Evolutionary conservation across 1,140 invertebrate genomes (phyloP).

Genomic region (Cherax quadricarinatus): DNA sequence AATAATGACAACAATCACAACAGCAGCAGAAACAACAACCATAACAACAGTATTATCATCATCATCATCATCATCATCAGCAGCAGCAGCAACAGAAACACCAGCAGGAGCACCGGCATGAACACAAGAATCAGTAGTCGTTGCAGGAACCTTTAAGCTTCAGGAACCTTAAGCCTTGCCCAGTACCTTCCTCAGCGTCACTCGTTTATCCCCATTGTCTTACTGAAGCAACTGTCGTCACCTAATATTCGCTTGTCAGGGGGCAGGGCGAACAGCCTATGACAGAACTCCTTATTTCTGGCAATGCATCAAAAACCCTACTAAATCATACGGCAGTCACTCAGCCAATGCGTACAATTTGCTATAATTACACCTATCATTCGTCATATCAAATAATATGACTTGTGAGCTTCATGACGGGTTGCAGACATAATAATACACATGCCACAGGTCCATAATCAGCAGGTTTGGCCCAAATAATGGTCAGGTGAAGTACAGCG

Average conservation of each 20-base stretch:
- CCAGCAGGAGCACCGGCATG: background rate
- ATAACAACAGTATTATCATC: too few species aligned
- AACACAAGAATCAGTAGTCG: background rate
- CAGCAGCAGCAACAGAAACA: background rate
- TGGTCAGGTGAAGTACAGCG: slow-evolving; percentile 43
- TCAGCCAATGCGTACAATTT: slow-evolving; percentile 67
- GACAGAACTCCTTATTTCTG: slow-evolving; percentile 63
- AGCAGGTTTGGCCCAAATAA: slow-evolving; percentile 50
- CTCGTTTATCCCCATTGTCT: background rate
- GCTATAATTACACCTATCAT: slow-evolving; percentile 69
- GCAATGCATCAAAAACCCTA: slow-evolving; percentile 51
- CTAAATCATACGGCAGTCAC: slow-evolving; percentile 67
- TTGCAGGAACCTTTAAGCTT: background rate
- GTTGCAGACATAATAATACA: slow-evolving; percentile 61
- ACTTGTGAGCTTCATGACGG: slow-evolving; percentile 61
- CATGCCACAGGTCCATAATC: slow-evolving; percentile 53
- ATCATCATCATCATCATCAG: background rate
- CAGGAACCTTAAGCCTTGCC: background rate
- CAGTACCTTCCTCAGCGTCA: background rate
- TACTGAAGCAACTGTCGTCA: slow-evolving; percentile 8
- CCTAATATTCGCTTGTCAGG: slow-evolving; percentile 28
- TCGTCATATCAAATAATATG: slow-evolving; percentile 70
- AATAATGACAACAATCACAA: too few species aligned
- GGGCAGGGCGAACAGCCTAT: slow-evolving; percentile 36
- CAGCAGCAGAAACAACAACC: too few species aligned